phyloP scores from a whole-genome alignment of 2,888 invertebrate species.

The Drosophila prostipennis region DNA sequence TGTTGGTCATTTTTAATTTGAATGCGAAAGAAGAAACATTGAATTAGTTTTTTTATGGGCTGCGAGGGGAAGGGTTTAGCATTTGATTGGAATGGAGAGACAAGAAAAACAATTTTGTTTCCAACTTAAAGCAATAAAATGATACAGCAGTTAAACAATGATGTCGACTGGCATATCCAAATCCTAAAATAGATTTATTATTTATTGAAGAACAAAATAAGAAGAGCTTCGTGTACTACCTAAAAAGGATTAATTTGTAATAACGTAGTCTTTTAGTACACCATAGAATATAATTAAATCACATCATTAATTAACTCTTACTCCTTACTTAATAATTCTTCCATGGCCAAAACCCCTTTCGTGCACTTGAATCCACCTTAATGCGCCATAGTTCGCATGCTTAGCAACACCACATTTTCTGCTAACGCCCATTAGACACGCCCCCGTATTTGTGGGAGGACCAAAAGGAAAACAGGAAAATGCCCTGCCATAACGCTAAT shows the following conservation, averaged over 20 bases:
- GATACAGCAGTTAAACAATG: neutral
- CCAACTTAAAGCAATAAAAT: slow-evolving; percentile 22
- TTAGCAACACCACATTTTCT: slow-evolving; percentile 36
- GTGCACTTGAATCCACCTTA: slow-evolving; percentile 8
- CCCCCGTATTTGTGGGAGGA: slow-evolving; percentile 24
- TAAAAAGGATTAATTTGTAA: too few relatives aligned
- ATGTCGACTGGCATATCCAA: neutral
- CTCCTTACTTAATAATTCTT: neutral
- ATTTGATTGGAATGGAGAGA: slow-evolving; percentile 29
- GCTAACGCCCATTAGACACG: slow-evolving; percentile 46
- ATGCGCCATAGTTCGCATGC: slow-evolving; percentile 33
- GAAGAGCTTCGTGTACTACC: too few relatives aligned
- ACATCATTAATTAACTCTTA: neutral
- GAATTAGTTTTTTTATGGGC: slow-evolving; percentile 35
- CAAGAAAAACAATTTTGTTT: slow-evolving; percentile 16
- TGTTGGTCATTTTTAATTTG: slow-evolving; percentile 39
- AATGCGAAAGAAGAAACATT: slow-evolving; percentile 34
- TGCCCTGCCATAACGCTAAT: slow-evolving; percentile 71
- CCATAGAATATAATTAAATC: neutral
- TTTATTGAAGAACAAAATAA: too few relatives aligned
- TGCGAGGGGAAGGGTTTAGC: slow-evolving; percentile 7
- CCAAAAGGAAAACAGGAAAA: slow-evolving; percentile 35
- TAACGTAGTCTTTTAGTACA: neutral
- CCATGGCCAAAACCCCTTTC: neutral
- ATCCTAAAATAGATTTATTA: too few relatives aligned